A percentile compares a stretch with the other conserved stretches of the same genome.
These are phyloP conservation scores for Anthonomus grandis DNA, from an alignment of 1,140 invertebrate genomes.

Conservation along the genomic window DNA sequence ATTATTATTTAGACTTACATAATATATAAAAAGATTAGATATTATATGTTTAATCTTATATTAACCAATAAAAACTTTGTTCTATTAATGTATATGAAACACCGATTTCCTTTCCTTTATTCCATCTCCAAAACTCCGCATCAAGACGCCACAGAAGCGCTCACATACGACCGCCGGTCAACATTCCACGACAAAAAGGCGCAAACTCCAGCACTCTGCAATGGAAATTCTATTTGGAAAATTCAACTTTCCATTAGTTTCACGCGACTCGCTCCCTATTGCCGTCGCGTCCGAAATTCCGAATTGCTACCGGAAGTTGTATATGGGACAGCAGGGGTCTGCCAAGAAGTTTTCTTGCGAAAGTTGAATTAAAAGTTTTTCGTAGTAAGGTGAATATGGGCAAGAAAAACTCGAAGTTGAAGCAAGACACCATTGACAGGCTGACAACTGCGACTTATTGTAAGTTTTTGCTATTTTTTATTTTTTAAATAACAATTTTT, in stretches of 20 bases:
- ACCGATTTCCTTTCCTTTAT: too few species aligned
- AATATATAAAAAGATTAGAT: too few species aligned
- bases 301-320: neutral
- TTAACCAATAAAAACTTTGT: too few species aligned
- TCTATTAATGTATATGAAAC: too few species aligned
- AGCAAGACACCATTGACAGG: conserved; percentile 87
- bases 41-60: too few species aligned
- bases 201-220: conserved; percentile 9
- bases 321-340: too few species aligned
- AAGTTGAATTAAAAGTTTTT: conserved; percentile 15
- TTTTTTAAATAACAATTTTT: too few species aligned
- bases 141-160: conserved; percentile 6
- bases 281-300: neutral
- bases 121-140: conserved; percentile 3
- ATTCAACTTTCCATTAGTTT: too few species aligned
- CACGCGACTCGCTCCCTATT: conserved; percentile 7
- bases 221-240: conserved; percentile 1
- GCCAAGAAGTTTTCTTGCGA: neutral
- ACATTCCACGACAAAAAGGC: conserved; percentile 3
- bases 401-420: conserved; percentile 90
- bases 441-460: conserved; percentile 86
- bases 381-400: conserved; percentile 56
- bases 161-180: too few species aligned
- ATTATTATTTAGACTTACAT: too few species aligned
- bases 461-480: conserved; percentile 57